A percentile compares a stretch with the other conserved stretches of the same genome.
Conservation (phyloP, 2,888 invertebrate genomes). For the Boloria euphrosyne region DNA sequence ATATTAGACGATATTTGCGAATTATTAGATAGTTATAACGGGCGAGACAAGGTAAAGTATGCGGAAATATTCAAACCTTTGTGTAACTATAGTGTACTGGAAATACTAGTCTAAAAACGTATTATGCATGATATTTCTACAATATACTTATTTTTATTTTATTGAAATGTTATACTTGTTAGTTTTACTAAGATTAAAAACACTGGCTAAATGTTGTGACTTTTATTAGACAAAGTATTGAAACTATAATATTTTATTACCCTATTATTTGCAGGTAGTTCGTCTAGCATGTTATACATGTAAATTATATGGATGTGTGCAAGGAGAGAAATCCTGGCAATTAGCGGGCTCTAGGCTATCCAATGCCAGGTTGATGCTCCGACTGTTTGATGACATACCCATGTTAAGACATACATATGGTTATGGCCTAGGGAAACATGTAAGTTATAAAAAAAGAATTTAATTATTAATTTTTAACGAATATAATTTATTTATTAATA, state of each 20-base stretch:
- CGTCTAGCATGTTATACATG: slow-evolving; percentile 89
- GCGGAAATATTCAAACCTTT: slow-evolving; percentile 62
- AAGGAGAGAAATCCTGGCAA: slow-evolving; percentile 82
- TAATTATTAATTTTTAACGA: slow-evolving; percentile 10
- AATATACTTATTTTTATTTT: slow-evolving; percentile 12
- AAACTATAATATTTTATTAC: not conserved
- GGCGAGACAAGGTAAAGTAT: slow-evolving; percentile 90
- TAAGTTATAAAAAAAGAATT: slow-evolving; percentile 50
- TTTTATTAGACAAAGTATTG: not conserved
- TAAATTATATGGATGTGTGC: slow-evolving; percentile 85
- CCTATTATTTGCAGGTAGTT: slow-evolving; percentile 81
- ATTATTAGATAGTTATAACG: slow-evolving; percentile 90
- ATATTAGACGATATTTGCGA: slow-evolving; percentile 84
- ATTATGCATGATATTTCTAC: slow-evolving; percentile 33
- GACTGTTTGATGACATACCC: slow-evolving; percentile 93
- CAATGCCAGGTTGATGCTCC: slow-evolving; percentile 87
- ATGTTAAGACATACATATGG: slow-evolving; percentile 87
- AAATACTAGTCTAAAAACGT: slow-evolving; percentile 51
- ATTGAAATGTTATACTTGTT: not conserved
- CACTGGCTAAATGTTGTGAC: not conserved
- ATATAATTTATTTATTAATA: slow-evolving; percentile 12
- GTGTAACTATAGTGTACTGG: slow-evolving; percentile 54
- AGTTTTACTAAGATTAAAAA: not conserved
- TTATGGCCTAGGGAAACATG: slow-evolving; percentile 87
- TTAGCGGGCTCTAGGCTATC: slow-evolving; percentile 88